Conservation (phyloP, 2,888 invertebrate genomes). For the Aproaerema taeniolella region DNA sequence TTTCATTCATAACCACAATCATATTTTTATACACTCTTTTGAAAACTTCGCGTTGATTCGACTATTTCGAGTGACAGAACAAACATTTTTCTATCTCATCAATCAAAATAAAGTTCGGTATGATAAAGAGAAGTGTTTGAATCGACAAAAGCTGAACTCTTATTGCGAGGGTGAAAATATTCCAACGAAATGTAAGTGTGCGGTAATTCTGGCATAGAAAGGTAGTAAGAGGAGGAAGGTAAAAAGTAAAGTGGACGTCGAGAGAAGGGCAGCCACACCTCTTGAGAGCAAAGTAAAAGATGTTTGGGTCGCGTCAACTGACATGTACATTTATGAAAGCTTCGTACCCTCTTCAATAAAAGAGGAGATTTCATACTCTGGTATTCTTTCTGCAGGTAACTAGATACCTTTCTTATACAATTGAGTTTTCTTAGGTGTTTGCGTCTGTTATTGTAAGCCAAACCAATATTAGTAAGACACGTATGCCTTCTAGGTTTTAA, state of each 20-base stretch:
- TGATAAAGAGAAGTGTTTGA: conserved; percentile 17
- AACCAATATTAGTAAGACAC: too few relatives aligned
- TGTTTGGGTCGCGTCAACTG: conserved; percentile 58
- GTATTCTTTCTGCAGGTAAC: conserved; percentile 37
- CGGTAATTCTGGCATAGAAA: conserved; percentile 34
- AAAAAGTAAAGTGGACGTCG: conserved; percentile 52
- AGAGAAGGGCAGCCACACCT: conserved; percentile 48
- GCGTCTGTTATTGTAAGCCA: conserved; percentile 10
- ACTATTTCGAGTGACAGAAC: conserved; percentile 15
- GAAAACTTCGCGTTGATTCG: conserved; percentile 20
- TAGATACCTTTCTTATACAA: too few relatives aligned
- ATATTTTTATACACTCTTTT: conserved; percentile 29
- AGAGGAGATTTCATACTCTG: conserved; percentile 40
- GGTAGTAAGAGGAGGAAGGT: conserved; percentile 39
- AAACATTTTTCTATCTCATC: conserved; percentile 26
- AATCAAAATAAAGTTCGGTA: conserved; percentile 23
- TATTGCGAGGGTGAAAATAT: conserved; percentile 27
- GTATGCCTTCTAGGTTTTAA: too few relatives aligned
- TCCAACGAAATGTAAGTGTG: conserved; percentile 33
- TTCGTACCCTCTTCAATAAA: conserved; percentile 34
- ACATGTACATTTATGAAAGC: conserved; percentile 59
- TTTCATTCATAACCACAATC: conserved; percentile 42
- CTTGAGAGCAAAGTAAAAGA: conserved; percentile 57
- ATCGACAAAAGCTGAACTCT: conserved; percentile 19
- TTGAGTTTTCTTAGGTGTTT: too few relatives aligned